A percentile compares a stretch with the other conserved stretches of the same genome.
phyloP scores from a whole-genome alignment of 1,140 invertebrate species.

The Cydia strobilella region DNA sequence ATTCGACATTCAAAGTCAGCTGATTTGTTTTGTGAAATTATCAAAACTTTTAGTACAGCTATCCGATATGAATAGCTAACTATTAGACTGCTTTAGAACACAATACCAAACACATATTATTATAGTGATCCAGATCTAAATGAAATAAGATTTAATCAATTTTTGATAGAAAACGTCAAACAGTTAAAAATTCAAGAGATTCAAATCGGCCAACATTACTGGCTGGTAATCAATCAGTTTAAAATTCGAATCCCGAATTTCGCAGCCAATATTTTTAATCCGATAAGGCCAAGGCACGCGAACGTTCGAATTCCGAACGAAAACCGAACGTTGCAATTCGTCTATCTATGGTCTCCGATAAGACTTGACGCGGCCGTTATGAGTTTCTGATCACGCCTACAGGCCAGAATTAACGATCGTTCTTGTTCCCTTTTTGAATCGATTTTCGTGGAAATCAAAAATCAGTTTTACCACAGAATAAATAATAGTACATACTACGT shows the following conservation, averaged over 20 bases:
- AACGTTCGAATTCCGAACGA: slow-evolving; percentile 25
- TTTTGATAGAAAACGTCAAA: neutral
- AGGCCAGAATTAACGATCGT: slow-evolving; percentile 40
- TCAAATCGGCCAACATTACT: neutral
- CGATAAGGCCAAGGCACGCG: slow-evolving; percentile 23
- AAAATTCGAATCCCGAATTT: slow-evolving; percentile 13
- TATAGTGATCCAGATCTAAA: neutral
- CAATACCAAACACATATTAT: no score
- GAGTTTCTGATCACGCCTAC: slow-evolving; percentile 61
- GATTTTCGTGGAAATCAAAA: neutral
- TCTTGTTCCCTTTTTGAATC: slow-evolving; percentile 37
- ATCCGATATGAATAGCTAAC: no score
- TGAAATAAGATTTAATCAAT: neutral
- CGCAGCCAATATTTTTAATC: slow-evolving; percentile 22
- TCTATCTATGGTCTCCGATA: slow-evolving; percentile 49
- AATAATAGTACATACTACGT: neutral
- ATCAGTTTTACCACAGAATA: neutral
- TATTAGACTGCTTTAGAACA: no score
- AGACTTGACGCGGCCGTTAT: slow-evolving; percentile 63
- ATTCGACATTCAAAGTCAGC: no score
- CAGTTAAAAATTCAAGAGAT: neutral
- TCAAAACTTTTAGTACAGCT: no score
- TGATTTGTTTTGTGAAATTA: no score
- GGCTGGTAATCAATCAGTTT: slow-evolving; percentile 11
- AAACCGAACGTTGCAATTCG: slow-evolving; percentile 19